Conservation (phyloP, 2,797 vertebrate genomes). For the Characodon lateralis region DNA sequence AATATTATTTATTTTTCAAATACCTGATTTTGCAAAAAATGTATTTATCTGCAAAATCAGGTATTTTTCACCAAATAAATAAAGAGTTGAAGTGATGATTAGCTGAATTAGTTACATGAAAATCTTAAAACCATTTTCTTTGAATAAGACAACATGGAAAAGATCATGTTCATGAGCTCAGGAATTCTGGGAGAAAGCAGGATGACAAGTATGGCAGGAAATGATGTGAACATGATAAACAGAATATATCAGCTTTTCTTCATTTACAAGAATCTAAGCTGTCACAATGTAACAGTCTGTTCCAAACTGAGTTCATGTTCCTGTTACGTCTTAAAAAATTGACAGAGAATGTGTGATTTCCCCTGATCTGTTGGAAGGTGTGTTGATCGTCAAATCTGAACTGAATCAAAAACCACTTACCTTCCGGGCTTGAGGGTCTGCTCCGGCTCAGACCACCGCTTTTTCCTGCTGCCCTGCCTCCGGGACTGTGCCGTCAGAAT, state of each 20-base stretch:
- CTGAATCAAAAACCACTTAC: slow-evolving; percentile 71
- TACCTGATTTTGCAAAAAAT: too few relatives aligned
- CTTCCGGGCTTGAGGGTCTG: slow-evolving; percentile 80
- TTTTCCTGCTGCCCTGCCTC: slow-evolving; percentile 83
- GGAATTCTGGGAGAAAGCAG: too few relatives aligned
- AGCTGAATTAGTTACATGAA: background rate
- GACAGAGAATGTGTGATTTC: background rate
- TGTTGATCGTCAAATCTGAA: background rate
- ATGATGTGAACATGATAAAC: background rate
- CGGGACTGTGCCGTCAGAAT: slow-evolving; percentile 81
- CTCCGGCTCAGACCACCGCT: slow-evolving; percentile 82
- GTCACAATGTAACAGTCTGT: background rate
- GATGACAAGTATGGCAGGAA: too few relatives aligned
- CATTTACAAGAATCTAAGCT: background rate
- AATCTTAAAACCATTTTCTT: background rate
- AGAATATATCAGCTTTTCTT: background rate
- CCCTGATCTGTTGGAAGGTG: background rate
- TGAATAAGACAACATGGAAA: too few relatives aligned
- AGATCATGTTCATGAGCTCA: too few relatives aligned
- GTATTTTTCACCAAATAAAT: too few relatives aligned
- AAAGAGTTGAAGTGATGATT: too few relatives aligned
- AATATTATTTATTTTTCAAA: too few relatives aligned
- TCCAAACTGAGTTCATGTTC: background rate
- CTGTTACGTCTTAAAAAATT: background rate
- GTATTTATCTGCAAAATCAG: too few relatives aligned